Base-by-base conservation (phyloP, 2,113 vertebrate genomes). In the Phainopepla nitens region DNA sequence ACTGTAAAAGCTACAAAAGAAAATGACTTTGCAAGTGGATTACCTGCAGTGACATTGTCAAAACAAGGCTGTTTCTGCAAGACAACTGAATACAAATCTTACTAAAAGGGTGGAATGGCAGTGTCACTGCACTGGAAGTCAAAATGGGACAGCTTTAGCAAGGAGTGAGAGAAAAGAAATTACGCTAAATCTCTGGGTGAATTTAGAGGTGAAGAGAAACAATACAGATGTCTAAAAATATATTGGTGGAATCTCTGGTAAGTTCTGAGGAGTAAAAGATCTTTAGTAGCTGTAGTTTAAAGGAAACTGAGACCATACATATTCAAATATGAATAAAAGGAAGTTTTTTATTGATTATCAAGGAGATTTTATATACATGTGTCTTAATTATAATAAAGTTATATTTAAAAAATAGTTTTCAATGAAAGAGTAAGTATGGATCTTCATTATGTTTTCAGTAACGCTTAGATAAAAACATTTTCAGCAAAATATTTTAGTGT, bases 1-100 rank as follows among this genome's bases (percentile, higher is more conserved):
- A 5, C 27, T 80, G 42, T 79, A 72, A 69, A 87, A 69, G 8
- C 45, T 80, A 56, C 39, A 72, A 49, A 58, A 65, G 71, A 72
- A 94, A 92, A 88, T 31, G 4, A 58, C 53, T 89, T 83, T 87
- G 25, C n/a, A 53, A 87, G 77, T 66, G 47, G 35, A 75, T 91
- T 93, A 77, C 28, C 42, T 57, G 31, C 62, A 79, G 28, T 41
- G 65, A 87, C 65, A 76, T 6, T 72, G 75, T 92, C 82, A 92
- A 95, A 96, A 95, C 87, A 91, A 77, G 25, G 31, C 25, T 85
- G 13, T 58, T 93, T 76, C 66, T 82, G 10, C 31, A 82, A 93
- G 75, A 69, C 36, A 93, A 22, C 31, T 53, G 45, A 93, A 64
- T 44, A 90, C 71, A 94, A 87, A 41, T 11, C 61, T 61, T 47